A percentile compares a stretch with the other conserved stretches of the same genome.
These are phyloP conservation scores for Pseudomyrmex cubaensis DNA, from an alignment of 1,140 invertebrate genomes.

Conservation along the genomic window DNA sequence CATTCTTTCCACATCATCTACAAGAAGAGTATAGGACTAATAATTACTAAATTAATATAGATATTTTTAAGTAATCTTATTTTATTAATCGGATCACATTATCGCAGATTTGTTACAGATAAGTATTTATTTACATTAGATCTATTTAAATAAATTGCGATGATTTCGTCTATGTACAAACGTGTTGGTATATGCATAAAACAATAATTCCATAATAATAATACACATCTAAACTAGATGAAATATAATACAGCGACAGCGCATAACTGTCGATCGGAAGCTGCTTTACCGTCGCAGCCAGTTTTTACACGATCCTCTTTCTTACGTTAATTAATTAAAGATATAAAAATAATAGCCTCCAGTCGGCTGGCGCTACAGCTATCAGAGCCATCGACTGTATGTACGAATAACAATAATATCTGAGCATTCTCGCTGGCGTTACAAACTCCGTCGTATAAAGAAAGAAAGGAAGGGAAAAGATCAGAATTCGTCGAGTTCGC, in stretches of 20 bases:
- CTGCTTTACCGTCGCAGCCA: slow-evolving; percentile 60
- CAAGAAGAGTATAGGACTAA: neutral
- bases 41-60: neutral
- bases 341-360: slow-evolving; percentile 84
- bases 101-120: slow-evolving; percentile 76
- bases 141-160: slow-evolving; percentile 79
- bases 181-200: slow-evolving; percentile 63
- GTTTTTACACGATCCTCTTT: slow-evolving; percentile 48
- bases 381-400: slow-evolving; percentile 70
- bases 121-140: slow-evolving; percentile 77
- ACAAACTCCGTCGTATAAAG: slow-evolving; percentile 49
- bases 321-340: slow-evolving; percentile 69
- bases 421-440: slow-evolving; percentile 75
- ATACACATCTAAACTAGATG: slow-evolving; percentile 62
- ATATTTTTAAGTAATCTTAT: slow-evolving; percentile 67
- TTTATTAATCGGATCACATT: slow-evolving; percentile 81
- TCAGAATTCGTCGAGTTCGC: slow-evolving; percentile 47
- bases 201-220: slow-evolving; percentile 55
- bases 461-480: slow-evolving; percentile 39
- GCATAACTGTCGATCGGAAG: slow-evolving; percentile 60
- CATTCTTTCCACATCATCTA: neutral
- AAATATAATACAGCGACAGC: slow-evolving; percentile 74
- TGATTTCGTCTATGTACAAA: slow-evolving; percentile 70
- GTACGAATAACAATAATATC: slow-evolving; percentile 73
- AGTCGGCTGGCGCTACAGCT: slow-evolving; percentile 69